Evolutionary conservation across 2,797 vertebrate genomes (phyloP), one percentile per base, ranked within the genome.

Genomic region (Tragopan temminckii): DNA sequence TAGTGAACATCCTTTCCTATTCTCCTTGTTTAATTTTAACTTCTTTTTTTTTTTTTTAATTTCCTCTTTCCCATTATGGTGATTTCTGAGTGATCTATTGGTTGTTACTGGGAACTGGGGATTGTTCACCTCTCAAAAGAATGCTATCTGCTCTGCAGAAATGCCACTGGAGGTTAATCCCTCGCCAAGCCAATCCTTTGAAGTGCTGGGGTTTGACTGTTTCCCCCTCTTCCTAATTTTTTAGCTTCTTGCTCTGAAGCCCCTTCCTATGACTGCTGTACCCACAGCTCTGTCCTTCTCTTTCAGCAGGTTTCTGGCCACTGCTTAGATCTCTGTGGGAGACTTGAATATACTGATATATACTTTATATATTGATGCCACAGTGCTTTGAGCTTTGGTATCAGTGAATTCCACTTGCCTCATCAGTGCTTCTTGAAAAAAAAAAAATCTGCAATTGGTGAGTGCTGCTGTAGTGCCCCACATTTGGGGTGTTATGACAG

Each of bases 391-490:
- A 72, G 23, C 24, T 63, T 66, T n/a, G 36, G 24, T 48, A 29
- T 5, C 27, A 67, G 14, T 55, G 68, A 36, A 68, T 91, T 77
- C 20, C 58, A 61, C 69, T 59, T 13, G 33, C 2, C 16, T 79
- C n/a, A 27, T 13, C 33, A 20, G 13, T 29, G 6, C 4, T 88
- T 63, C 27, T 42, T 71, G 35, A 20, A 38, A 63, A 85, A 11
- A 20, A 36, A 48, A 4, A 20, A 66, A 59, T 45, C 69, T 62
- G 36, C 0, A 1, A 19, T 25, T 66, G 35, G 6, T 4, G 14
- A 7, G 14, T 45, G 27, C 36, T 64, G 33, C 43, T 0, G 0
- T 33, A 14, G 6, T 70, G 35, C 23, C 24, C 24, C 4, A 1
- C 8, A 7, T n/a, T 4, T 4, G 27, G 16, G 7, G 23, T 55